Conservation (phyloP, 2,113 vertebrate genomes). For the Odobenus rosmarus region DNA sequence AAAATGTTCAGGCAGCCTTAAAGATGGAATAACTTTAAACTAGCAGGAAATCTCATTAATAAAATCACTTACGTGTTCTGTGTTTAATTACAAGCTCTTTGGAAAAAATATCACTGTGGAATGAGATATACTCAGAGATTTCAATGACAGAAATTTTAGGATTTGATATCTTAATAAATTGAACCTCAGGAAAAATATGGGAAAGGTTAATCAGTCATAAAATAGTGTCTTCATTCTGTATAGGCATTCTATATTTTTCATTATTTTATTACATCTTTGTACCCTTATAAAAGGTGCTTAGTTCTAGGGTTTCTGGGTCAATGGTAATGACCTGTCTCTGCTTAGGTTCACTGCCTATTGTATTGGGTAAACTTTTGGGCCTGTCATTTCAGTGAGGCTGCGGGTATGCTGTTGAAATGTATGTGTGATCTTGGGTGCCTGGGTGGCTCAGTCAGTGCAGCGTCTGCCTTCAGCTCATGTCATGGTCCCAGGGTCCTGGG, state of each 20-base stretch:
- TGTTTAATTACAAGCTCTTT: slow-evolving; percentile 46
- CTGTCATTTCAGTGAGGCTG: not conserved
- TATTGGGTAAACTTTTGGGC: not conserved
- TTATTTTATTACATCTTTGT: slow-evolving; percentile 7
- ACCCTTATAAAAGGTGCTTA: not conserved
- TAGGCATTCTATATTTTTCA: not conserved
- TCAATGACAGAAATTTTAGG: slow-evolving; percentile 4
- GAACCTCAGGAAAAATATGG: not conserved
- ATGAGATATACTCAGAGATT: slow-evolving; percentile 10
- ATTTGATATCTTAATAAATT: slow-evolving; percentile 44
- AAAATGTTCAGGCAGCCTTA: slow-evolving; percentile 30
- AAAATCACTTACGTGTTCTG: slow-evolving; percentile 28
- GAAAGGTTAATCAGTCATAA: not conserved
- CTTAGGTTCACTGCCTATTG: not conserved
- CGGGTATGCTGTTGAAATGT: not conserved
- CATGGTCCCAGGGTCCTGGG: too few species aligned
- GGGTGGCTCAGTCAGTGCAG: too few species aligned
- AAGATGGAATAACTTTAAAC: slow-evolving; percentile 41
- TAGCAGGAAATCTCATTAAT: slow-evolving; percentile 47
- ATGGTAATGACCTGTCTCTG: not conserved
- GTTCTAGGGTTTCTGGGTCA: not conserved
- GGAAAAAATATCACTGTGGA: not conserved
- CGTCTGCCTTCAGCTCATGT: too few species aligned
- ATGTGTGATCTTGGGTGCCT: not conserved
- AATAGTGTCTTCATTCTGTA: not conserved